phyloP scores from a whole-genome alignment of 2,113 vertebrate species.

The Bagarius yarrelli region DNA sequence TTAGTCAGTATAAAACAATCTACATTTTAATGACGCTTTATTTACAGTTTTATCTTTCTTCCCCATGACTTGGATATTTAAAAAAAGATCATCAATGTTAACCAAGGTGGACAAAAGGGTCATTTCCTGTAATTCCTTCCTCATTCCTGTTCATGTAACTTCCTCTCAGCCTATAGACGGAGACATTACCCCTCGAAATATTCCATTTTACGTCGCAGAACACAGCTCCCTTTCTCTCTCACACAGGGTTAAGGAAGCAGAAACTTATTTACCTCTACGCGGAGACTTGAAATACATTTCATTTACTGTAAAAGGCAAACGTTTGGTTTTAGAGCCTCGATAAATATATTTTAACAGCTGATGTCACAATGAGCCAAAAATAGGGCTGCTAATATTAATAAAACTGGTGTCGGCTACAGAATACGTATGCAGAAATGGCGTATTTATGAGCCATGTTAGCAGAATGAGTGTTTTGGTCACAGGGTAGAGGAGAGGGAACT shows the following conservation, averaged over 20 bases:
- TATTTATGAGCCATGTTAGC: background rate
- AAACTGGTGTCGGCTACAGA: background rate
- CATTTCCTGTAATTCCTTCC: conserved; percentile 48
- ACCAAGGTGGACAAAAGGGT: background rate
- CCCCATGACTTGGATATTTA: background rate
- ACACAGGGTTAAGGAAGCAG: background rate
- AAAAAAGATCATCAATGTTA: conserved; percentile 9
- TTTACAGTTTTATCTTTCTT: background rate
- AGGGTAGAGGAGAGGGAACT: conserved; percentile 12
- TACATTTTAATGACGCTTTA: background rate
- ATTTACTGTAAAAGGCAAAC: background rate
- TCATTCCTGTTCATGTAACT: conserved; percentile 54
- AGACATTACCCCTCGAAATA: background rate
- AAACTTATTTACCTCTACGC: background rate
- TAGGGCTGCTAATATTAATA: background rate
- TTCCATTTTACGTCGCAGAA: background rate
- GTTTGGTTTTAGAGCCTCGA: background rate
- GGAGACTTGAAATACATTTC: background rate
- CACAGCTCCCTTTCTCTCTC: background rate
- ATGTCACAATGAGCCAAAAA: background rate
- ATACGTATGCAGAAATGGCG: background rate
- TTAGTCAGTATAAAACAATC: too few species aligned
- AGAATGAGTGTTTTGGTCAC: background rate
- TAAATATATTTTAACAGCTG: background rate
- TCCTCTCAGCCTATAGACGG: conserved; percentile 33